These are phyloP conservation scores for Oxyura jamaicensis DNA, from an alignment of 2,113 vertebrate species.

Conservation along the genomic window DNA sequence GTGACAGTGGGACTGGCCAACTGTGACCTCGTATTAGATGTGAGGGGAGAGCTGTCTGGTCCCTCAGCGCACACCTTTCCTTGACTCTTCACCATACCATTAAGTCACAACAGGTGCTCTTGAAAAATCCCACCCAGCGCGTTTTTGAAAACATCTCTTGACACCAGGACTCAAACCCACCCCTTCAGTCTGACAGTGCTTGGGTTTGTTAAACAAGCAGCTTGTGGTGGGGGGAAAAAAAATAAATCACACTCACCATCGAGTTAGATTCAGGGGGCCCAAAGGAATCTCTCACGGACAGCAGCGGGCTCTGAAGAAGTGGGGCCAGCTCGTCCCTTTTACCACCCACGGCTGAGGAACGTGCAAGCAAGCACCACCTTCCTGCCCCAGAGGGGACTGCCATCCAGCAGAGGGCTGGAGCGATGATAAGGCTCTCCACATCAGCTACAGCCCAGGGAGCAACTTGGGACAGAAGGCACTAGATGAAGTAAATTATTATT, in stretches of 20 bases:
- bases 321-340: not conserved
- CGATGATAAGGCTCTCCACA: not conserved
- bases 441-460: constrained; percentile 24
- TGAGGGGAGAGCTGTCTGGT: not conserved
- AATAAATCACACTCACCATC: not conserved
- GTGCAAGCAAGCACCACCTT: not conserved
- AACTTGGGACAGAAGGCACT: constrained; percentile 17
- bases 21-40: not conserved
- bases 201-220: constrained; percentile 2
- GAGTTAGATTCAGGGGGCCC: not conserved
- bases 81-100: not conserved
- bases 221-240: not conserved
- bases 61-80: not conserved
- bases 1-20: not conserved
- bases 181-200: not conserved
- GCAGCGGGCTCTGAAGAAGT: not conserved
- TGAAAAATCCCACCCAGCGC: constrained; percentile 1
- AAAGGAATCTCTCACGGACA: not conserved
- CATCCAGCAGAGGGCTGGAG: not conserved
- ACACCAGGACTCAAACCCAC: not conserved
- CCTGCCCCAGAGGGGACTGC: not conserved
- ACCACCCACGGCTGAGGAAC: not conserved
- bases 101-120: not conserved
- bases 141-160: not conserved
- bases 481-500: constrained; percentile 48